Base-by-base conservation (phyloP, 2,113 vertebrate genomes). In the Daboia siamensis region DNA sequence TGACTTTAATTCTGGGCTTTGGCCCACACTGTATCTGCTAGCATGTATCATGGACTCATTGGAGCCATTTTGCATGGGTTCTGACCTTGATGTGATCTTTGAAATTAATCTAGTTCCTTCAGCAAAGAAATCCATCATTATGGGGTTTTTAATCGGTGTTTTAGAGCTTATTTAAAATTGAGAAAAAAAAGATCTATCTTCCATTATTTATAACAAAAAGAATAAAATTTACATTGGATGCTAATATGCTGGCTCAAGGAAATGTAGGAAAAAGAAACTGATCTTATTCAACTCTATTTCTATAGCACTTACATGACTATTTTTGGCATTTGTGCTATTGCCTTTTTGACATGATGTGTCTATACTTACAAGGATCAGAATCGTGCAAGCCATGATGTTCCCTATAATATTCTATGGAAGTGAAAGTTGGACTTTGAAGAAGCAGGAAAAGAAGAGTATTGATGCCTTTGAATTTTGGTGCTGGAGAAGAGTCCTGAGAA, bases 61-160 rank as follows among this genome's bases (percentile, higher is more conserved):
- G 39, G 94, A 26, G 88, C 2, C 48, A 92, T 95, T 93, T 96
- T 87, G 92, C 93, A 87, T 33, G 90, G 48, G 8, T 94, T 95
- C 94, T 93, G 93, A 94, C 23, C 95, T 95, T 96, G 93, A 93
- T 94, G 94, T 94, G 85, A 94, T 9, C 87, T 92, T 64, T 88
- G 90, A 39, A 95, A 96, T 93, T 91, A 95, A 91, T 90, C 39
- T 21, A 93, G 74, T 56, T 93, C 94, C 44, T 59, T 90, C 91
- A 64, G 46, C 95, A 95, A 93, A 39, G 94, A 93, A 93, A 9
- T 44, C 90, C 24, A 91, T 89, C 52, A 92, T 51, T 85, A 44
- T 15, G 13, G 29, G 21, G 2, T 59, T 12, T 23, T 15, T 94
- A 91, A 48, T 91, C 57, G 44, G 61, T n/a, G 21, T 91, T 94